Evolutionary conservation across 2,113 vertebrate genomes (phyloP).

Genomic region (Semnornis frantzii): DNA sequence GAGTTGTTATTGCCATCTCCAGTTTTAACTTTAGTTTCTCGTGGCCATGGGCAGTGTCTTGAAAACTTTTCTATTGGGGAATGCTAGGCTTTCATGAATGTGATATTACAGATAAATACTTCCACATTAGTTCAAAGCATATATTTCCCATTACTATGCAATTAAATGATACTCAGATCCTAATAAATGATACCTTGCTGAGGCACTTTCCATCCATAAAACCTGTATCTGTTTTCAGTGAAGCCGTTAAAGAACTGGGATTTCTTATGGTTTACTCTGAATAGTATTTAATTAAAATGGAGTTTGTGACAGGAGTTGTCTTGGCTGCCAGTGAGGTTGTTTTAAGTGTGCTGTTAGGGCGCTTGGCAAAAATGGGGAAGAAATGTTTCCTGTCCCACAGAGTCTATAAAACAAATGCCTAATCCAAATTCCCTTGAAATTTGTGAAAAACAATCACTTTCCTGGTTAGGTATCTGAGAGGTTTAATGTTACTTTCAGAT

Average conservation of each 20-base stretch:
- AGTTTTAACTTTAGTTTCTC: background rate
- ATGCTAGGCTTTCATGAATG: background rate
- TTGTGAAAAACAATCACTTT: background rate
- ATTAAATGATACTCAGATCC: background rate
- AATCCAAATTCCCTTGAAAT: background rate
- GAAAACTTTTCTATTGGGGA: background rate
- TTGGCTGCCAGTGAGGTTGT: background rate
- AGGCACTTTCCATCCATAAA: background rate
- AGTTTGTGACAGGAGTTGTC: background rate
- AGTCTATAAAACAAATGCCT: background rate
- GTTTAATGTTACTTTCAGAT: background rate
- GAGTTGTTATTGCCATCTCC: background rate
- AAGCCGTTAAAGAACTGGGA: background rate
- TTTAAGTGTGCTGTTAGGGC: background rate
- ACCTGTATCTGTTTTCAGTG: background rate
- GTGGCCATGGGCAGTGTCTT: background rate
- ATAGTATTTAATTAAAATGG: constrained; percentile 23
- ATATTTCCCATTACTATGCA: background rate
- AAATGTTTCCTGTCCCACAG: background rate
- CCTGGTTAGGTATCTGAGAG: background rate
- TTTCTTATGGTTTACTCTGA: background rate
- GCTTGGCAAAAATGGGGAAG: background rate
- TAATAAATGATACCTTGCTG: background rate
- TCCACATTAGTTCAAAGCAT: background rate
- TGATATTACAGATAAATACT: background rate